Conservation (phyloP, 2,113 vertebrate species). For the Hyaena hyaena region DNA sequence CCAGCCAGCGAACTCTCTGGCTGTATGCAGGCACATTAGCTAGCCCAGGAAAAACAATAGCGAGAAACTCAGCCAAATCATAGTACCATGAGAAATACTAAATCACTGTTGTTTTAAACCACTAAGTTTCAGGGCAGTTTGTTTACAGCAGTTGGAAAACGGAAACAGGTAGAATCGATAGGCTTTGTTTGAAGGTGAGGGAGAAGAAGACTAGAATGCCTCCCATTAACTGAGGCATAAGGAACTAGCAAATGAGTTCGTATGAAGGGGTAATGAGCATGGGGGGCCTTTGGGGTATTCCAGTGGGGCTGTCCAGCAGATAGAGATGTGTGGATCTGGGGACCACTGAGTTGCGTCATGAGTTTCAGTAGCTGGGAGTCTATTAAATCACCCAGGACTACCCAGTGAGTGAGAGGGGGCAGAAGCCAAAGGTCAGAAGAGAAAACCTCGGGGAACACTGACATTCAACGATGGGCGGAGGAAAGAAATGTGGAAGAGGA, state of each 20-base stretch:
- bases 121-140: neutral
- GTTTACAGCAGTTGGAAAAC: neutral
- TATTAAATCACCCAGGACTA: neutral
- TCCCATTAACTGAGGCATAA: neutral
- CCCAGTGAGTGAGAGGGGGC: neutral
- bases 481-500: neutral
- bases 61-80: neutral
- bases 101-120: neutral
- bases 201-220: neutral
- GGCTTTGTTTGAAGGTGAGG: neutral
- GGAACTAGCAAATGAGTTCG: neutral
- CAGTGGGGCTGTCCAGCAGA: neutral
- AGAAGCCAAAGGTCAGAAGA: conserved; percentile 30
- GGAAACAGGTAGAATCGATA: neutral
- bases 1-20: neutral
- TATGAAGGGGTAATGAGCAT: neutral
- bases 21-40: neutral
- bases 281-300: neutral
- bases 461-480: neutral
- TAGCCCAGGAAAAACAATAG: neutral
- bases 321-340: neutral
- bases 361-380: neutral
- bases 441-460: neutral
- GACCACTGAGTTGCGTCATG: neutral
- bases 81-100: neutral